A percentile compares a stretch with the other conserved stretches of the same genome.
Evolutionary conservation across 2,888 invertebrate genomes (phyloP).

Genomic region (Ferrisia virgata): DNA sequence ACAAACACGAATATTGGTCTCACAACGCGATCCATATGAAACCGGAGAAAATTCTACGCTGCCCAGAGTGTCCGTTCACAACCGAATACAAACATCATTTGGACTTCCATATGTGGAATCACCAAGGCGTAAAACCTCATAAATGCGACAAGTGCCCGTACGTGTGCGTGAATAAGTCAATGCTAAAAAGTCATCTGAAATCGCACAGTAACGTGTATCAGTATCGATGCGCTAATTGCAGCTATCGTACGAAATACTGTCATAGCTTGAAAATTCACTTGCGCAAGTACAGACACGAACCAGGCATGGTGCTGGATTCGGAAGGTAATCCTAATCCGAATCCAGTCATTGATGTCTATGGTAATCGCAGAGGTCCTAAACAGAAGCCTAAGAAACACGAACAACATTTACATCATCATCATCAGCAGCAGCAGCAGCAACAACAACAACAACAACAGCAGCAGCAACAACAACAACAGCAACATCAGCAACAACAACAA

Average conservation of each 20-base stretch:
- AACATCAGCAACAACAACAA: constrained; percentile 46
- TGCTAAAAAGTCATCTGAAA: constrained; percentile 97
- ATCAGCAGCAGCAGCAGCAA: constrained; percentile 32
- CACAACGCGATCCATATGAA: constrained; percentile 88
- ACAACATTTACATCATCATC: constrained; percentile 49
- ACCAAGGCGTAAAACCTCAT: constrained; percentile 92
- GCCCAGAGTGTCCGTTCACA: constrained; percentile 91
- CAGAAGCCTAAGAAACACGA: constrained; percentile 55
- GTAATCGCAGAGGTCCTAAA: constrained; percentile 83
- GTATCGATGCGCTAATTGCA: constrained; percentile 88
- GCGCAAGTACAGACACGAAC: constrained; percentile 85
- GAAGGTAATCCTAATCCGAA: constrained; percentile 86
- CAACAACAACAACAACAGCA: not conserved
- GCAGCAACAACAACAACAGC: constrained; percentile 48
- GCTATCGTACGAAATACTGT: constrained; percentile 96
- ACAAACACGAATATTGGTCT: constrained; percentile 90
- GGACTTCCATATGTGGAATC: constrained; percentile 94
- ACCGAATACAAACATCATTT: constrained; percentile 98
- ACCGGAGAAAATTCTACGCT: constrained; percentile 83
- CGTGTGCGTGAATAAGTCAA: constrained; percentile 95
- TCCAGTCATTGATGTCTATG: constrained; percentile 86
- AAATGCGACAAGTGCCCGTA: constrained; percentile 86
- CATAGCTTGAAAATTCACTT: constrained; percentile 95
- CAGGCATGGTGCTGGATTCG: constrained; percentile 83
- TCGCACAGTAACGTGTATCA: constrained; percentile 91